These are phyloP conservation scores for Trichoplusia ni DNA, from an alignment of 1,140 invertebrate genomes.

Conservation along the genomic window DNA sequence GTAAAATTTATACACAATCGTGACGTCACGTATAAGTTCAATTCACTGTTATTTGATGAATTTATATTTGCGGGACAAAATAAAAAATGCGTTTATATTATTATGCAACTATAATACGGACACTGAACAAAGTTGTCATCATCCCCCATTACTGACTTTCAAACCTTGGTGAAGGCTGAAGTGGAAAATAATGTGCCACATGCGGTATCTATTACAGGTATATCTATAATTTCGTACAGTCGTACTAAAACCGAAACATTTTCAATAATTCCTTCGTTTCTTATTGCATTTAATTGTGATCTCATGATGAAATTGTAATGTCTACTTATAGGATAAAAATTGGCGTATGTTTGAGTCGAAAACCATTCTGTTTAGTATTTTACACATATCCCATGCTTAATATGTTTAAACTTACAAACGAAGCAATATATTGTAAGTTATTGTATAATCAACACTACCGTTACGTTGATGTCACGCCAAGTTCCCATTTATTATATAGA, in stretches of 20 bases:
- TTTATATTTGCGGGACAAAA: no score
- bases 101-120: no score
- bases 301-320: constrained; percentile 52
- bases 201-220: no score
- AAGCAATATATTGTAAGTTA: constrained; percentile 26
- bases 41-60: no score
- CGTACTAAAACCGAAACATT: constrained; percentile 5
- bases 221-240: constrained; percentile 61
- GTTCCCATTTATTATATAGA: constrained; percentile 8
- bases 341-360: constrained; percentile 36
- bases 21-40: no score
- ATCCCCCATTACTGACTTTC: no score
- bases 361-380: constrained; percentile 4
- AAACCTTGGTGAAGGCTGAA: no score
- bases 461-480: constrained; percentile 15
- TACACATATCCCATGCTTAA: constrained; percentile 22
- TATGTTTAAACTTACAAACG: constrained; percentile 9
- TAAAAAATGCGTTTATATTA: no score
- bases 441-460: constrained; percentile 27
- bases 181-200: no score
- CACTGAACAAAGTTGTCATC: no score
- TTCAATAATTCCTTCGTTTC: constrained; percentile 51
- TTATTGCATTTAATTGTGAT: constrained; percentile 78
- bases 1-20: no score
- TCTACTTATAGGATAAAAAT: constrained; percentile 28